phyloP scores from a whole-genome alignment of 1,140 invertebrate genomes.

The Ooceraea biroi region DNA sequence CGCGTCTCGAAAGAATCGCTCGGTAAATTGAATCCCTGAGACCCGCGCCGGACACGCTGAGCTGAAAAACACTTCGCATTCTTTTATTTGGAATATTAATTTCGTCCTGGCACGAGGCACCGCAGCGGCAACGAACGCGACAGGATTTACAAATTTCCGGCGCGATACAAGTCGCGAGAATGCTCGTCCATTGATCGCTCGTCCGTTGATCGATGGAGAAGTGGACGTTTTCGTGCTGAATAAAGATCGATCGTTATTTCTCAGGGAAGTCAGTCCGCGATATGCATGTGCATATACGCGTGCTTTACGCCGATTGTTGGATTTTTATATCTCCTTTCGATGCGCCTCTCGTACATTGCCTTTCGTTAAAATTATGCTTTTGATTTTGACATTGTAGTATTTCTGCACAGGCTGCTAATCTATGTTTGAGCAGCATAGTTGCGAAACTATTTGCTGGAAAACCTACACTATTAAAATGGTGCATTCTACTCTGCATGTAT shows the following conservation, averaged over 20 bases:
- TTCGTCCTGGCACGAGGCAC: not conserved
- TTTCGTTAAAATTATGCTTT: too few species aligned
- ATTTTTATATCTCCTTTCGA: too few species aligned
- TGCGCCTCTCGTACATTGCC: too few species aligned
- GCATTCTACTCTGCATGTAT: not conserved
- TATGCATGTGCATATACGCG: too few species aligned
- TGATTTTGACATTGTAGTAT: too few species aligned
- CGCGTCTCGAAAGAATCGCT: conserved; percentile 50
- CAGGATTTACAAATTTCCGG: conserved; percentile 36
- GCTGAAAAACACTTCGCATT: not conserved
- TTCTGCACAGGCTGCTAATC: not conserved
- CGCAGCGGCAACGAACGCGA: not conserved
- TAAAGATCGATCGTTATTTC: too few species aligned
- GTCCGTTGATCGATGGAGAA: too few species aligned
- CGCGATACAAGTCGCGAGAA: conserved; percentile 50
- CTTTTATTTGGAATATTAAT: conserved; percentile 54
- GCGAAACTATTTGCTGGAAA: not conserved
- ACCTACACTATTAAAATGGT: not conserved
- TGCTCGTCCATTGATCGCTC: too few species aligned
- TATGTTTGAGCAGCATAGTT: not conserved
- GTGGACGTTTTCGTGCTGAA: too few species aligned
- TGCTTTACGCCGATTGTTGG: too few species aligned
- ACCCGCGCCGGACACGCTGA: conserved; percentile 10
- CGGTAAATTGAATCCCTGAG: conserved; percentile 62
- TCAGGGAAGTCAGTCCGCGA: too few species aligned